phyloP scores from a whole-genome alignment of 2,113 vertebrate genomes.

The Paedocypris sp. region DNA sequence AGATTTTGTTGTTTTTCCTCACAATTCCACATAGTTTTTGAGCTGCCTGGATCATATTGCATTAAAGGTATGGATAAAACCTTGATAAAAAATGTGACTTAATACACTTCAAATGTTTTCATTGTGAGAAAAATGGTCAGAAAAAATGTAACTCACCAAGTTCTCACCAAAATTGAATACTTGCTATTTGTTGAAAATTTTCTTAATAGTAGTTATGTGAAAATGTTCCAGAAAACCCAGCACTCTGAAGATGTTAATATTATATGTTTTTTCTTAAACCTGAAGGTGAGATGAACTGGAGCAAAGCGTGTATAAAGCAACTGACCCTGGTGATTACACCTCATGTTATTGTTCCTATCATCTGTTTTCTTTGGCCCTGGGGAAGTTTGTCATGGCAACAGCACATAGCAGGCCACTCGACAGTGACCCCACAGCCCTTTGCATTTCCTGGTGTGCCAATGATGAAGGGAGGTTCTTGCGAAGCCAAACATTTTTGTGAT shows the following conservation, averaged over 20 bases:
- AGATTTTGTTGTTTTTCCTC: too few relatives aligned
- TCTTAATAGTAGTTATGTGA: too few relatives aligned
- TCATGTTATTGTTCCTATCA: slow-evolving; percentile 77
- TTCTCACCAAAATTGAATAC: too few relatives aligned
- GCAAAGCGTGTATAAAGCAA: slow-evolving; percentile 54
- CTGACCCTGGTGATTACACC: slow-evolving; percentile 59
- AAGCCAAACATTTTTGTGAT: slow-evolving; percentile 84
- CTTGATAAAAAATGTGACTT: too few relatives aligned
- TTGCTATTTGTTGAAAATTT: too few relatives aligned
- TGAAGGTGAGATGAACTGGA: slow-evolving; percentile 44
- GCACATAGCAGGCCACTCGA: slow-evolving; percentile 77
- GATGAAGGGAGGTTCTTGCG: slow-evolving; percentile 87
- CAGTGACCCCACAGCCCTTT: slow-evolving; percentile 83
- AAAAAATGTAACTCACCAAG: too few relatives aligned
- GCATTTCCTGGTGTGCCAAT: slow-evolving; percentile 82
- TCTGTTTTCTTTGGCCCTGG: slow-evolving; percentile 84
- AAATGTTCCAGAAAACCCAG: slow-evolving; percentile 79
- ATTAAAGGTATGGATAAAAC: too few relatives aligned
- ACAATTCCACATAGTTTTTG: too few relatives aligned
- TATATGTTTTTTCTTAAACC: slow-evolving; percentile 81
- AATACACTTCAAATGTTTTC: too few relatives aligned
- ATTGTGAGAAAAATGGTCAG: too few relatives aligned
- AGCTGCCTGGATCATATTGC: too few relatives aligned
- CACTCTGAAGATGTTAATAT: slow-evolving; percentile 84
- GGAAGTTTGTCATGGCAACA: slow-evolving; percentile 88